phyloP scores from a whole-genome alignment of 2,888 invertebrate species.

The Caenorhabditis uteleia region DNA sequence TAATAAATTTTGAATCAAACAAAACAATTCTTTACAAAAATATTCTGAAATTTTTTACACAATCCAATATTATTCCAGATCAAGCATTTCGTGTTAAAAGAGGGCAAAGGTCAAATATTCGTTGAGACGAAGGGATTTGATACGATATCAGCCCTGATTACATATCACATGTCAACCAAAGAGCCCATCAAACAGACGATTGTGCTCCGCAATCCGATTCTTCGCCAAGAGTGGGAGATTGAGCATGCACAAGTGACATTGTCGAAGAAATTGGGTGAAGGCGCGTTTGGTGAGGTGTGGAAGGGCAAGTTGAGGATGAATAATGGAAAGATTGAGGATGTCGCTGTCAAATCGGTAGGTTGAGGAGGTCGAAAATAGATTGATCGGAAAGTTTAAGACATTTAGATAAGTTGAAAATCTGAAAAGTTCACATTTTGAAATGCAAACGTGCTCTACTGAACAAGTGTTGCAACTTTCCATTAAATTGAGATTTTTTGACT shows the following conservation, averaged over 20 bases:
- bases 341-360: slow-evolving; percentile 25
- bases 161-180: slow-evolving; percentile 26
- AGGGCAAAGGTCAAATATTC: slow-evolving; percentile 25
- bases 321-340: slow-evolving; percentile 28
- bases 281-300: slow-evolving; percentile 61
- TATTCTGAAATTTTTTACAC: neutral
- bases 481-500: too few species aligned
- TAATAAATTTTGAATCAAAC: neutral
- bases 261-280: slow-evolving; percentile 60
- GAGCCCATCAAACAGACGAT: slow-evolving; percentile 29
- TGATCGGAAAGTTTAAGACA: too few species aligned
- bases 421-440: too few species aligned
- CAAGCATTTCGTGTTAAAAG: slow-evolving; percentile 33
- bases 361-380: neutral
- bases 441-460: too few species aligned
- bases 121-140: slow-evolving; percentile 38
- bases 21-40: too few species aligned
- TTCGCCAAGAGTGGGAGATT: slow-evolving; percentile 54
- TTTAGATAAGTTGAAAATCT: too few species aligned
- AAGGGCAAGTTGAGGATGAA: slow-evolving; percentile 34
- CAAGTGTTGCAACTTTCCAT: neutral
- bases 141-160: slow-evolving; percentile 24
- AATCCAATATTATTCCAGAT: too few species aligned
- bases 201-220: slow-evolving; percentile 39
- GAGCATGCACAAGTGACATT: slow-evolving; percentile 52